Conservation (phyloP, 2,888 invertebrate genomes). For the Melikaiella ostensackeni region DNA sequence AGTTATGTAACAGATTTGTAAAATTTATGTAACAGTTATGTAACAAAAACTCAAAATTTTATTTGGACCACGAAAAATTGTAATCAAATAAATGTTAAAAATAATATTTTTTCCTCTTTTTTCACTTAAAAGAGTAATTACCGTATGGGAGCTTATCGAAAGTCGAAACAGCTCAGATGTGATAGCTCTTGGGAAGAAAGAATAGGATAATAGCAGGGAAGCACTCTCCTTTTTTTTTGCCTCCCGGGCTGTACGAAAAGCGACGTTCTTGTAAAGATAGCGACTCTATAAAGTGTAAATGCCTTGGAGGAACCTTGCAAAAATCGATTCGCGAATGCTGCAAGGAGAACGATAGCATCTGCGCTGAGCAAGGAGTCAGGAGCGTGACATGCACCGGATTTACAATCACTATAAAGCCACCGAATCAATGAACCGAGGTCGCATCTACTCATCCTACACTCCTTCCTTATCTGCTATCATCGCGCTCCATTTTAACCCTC, state of each 20-base stretch:
- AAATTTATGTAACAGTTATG: too few species aligned
- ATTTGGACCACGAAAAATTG: too few species aligned
- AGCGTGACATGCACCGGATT: slow-evolving; percentile 56
- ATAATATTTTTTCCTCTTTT: too few species aligned
- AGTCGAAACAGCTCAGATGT: too few species aligned
- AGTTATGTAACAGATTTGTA: too few species aligned
- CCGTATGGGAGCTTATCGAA: too few species aligned
- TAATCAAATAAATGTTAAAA: too few species aligned
- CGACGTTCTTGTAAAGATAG: slow-evolving; percentile 28
- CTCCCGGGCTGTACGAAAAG: neutral
- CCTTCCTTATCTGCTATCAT: slow-evolving; percentile 50
- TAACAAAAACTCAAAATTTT: too few species aligned
- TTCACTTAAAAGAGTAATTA: too few species aligned
- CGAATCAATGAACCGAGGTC: slow-evolving; percentile 58
- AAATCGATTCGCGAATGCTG: slow-evolving; percentile 55
- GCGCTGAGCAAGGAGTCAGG: slow-evolving; percentile 57
- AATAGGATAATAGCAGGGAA: neutral
- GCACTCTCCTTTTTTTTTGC: neutral
- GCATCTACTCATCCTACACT: slow-evolving; percentile 47
- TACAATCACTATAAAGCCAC: slow-evolving; percentile 53
- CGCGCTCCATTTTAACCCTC: slow-evolving; percentile 50
- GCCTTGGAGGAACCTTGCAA: slow-evolving; percentile 53
- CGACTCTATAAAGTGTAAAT: slow-evolving; percentile 50
- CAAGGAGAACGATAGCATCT: slow-evolving; percentile 58
- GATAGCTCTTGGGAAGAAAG: neutral